Evolutionary conservation across 1,140 invertebrate species (phyloP).

Genomic region (Gonioctena quinquepunctata): DNA sequence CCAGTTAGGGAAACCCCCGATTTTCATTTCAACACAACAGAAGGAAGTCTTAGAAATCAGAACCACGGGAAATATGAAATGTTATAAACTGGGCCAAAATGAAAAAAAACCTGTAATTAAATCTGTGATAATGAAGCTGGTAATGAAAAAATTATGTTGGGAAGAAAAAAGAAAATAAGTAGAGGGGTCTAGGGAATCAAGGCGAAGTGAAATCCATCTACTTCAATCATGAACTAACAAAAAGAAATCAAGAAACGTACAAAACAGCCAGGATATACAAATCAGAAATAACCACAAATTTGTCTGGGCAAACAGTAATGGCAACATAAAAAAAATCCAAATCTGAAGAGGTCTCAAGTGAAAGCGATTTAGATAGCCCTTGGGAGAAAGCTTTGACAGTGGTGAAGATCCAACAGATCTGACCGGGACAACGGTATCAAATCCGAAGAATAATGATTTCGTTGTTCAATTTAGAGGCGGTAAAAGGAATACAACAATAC

Average conservation of each 20-base stretch:
- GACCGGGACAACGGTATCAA: no score
- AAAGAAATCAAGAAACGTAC: slow-evolving; percentile 9
- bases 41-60: neutral
- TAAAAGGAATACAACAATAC: no score
- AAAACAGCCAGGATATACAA: slow-evolving; percentile 8
- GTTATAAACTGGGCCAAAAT: neutral
- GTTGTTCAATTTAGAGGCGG: no score
- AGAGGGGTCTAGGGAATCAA: neutral
- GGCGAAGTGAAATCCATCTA: neutral
- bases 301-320: slow-evolving; percentile 6
- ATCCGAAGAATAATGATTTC: no score
- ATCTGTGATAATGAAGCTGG: neutral
- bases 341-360: no score
- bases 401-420: no score
- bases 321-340: no score
- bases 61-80: neutral
- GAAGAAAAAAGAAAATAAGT: neutral
- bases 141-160: neutral
- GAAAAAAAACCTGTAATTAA: neutral
- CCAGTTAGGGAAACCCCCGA: no score
- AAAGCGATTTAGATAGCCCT: no score
- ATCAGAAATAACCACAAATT: slow-evolving; percentile 14
- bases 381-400: no score
- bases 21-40: no score
- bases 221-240: slow-evolving; percentile 7